phyloP scores from a whole-genome alignment of 2,113 vertebrate species.

The Aphyosemion australe region DNA sequence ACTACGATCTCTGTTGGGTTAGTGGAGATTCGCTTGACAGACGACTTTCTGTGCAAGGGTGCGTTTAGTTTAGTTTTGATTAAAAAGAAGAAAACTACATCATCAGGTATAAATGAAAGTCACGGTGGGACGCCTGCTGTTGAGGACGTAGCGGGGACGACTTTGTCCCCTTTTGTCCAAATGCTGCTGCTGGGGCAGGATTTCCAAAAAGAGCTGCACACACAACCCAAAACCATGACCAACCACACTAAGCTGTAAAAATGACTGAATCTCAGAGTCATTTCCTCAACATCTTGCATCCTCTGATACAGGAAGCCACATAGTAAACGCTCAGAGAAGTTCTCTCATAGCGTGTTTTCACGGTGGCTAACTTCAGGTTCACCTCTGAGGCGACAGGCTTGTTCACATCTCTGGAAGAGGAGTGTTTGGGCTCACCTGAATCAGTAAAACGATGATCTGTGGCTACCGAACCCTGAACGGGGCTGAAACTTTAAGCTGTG shows the following conservation, averaged over 20 bases:
- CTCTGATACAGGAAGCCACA: slow-evolving; percentile 51
- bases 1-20: slow-evolving; percentile 31
- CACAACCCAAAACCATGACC: slow-evolving; percentile 44
- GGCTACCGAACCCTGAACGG: no score
- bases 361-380: not conserved
- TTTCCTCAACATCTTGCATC: slow-evolving; percentile 60
- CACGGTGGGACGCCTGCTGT: not conserved
- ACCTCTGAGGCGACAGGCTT: not conserved
- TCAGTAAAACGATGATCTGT: no score
- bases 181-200: slow-evolving; percentile 21
- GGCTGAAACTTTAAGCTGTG: no score
- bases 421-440: no score
- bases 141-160: not conserved
- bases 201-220: slow-evolving; percentile 23
- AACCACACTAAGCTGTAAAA: slow-evolving; percentile 59
- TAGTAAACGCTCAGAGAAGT: slow-evolving; percentile 36
- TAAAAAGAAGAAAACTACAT: not conserved
- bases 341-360: slow-evolving; percentile 18
- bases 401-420: no score
- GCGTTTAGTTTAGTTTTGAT: no score
- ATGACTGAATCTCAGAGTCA: slow-evolving; percentile 53
- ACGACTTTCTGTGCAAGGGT: not conserved
- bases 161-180: not conserved
- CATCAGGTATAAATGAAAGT: not conserved
- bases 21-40: not conserved